Conservation (phyloP, 64 coral and sea anemone genomes). For the Trachythela sp. region DNA sequence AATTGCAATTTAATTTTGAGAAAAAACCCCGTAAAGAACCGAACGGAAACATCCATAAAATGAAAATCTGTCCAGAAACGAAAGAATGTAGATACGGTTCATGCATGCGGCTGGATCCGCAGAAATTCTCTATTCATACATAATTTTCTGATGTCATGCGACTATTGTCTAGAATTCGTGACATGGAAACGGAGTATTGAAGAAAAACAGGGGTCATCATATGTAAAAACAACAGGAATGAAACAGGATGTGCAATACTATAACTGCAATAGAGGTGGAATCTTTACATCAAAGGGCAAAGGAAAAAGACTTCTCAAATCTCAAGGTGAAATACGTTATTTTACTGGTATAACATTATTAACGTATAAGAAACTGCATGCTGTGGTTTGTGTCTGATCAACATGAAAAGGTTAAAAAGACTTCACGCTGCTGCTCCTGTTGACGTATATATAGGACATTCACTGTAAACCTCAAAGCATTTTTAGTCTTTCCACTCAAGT, state of each 20-base stretch:
- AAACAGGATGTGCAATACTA: slow-evolving; percentile 17
- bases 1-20: too few species aligned
- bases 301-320: slow-evolving; percentile 5
- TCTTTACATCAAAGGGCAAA: neutral
- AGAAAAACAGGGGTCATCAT: neutral
- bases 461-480: too few species aligned
- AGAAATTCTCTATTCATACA: neutral
- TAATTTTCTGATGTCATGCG: too few species aligned
- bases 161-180: neutral
- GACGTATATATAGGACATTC: too few species aligned
- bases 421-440: too few species aligned
- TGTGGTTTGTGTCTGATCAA: neutral
- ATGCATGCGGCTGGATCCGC: too few species aligned
- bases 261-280: slow-evolving; percentile 1
- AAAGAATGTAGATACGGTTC: too few species aligned
- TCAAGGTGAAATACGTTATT: slow-evolving; percentile 18
- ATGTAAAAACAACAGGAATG: slow-evolving; percentile 12
- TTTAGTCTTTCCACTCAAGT: too few species aligned
- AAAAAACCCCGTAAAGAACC: too few species aligned
- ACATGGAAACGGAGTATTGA: slow-evolving; percentile 15
- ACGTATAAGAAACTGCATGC: neutral
- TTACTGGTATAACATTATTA: neutral
- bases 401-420: neutral
- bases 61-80: too few species aligned
- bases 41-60: too few species aligned